phyloP scores from a whole-genome alignment of 2,113 vertebrate genomes.

The Pelecanus crispus region DNA sequence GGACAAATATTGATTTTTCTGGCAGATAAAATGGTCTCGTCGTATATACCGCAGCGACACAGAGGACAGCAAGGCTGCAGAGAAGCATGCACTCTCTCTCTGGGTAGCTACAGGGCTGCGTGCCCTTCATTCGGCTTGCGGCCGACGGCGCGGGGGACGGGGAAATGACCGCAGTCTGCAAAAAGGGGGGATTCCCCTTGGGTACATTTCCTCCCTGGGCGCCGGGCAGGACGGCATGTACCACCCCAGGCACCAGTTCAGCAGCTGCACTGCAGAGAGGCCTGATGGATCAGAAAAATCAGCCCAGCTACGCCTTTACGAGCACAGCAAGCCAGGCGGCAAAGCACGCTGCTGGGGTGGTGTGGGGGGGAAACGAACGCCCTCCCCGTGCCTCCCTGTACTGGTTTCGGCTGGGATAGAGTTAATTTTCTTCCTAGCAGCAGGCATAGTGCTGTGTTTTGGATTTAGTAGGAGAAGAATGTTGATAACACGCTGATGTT shows the following conservation, averaged over 20 bases:
- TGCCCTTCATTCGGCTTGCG: not conserved
- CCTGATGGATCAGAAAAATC: not conserved
- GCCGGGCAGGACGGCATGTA: not conserved
- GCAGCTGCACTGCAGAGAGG: not conserved
- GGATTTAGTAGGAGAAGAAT: too few species aligned
- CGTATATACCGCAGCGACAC: not conserved
- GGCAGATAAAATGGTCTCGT: not conserved
- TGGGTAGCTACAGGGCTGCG: accelerated
- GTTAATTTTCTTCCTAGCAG: too few species aligned
- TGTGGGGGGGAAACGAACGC: too few species aligned
- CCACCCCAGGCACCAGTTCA: not conserved
- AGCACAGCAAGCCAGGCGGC: not conserved
- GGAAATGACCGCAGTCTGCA: accelerated
- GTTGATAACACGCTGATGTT: too few species aligned
- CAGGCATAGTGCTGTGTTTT: too few species aligned
- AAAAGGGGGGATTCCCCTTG: not conserved
- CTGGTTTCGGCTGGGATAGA: too few species aligned
- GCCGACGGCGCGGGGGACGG: not conserved
- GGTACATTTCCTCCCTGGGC: not conserved
- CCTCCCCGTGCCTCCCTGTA: not conserved
- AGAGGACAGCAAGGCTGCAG: not conserved
- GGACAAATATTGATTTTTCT: not conserved
- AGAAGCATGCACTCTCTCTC: not conserved
- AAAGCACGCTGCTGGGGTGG: not conserved
- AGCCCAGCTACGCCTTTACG: not conserved